These are phyloP conservation scores for Tolypeutes matacus DNA, from an alignment of 2,797 vertebrate genomes.

Conservation along the genomic window DNA sequence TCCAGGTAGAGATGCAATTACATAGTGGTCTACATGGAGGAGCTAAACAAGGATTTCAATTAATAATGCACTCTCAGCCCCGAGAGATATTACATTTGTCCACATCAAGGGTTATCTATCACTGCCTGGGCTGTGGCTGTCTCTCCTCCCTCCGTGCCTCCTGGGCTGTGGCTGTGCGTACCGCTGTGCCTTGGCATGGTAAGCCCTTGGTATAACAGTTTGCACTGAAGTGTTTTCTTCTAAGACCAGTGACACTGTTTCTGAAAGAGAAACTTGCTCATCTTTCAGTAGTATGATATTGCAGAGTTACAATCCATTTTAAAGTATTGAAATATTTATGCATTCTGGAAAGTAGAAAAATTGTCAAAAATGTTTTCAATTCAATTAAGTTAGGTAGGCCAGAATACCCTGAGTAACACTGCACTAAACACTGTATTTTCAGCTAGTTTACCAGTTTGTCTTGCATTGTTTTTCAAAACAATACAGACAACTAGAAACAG, in stretches of 20 bases:
- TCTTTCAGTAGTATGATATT: slow-evolving; percentile 54
- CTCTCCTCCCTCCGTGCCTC: neutral
- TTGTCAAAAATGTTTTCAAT: slow-evolving; percentile 13
- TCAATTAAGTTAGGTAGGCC: slow-evolving; percentile 65
- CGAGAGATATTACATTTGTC: slow-evolving; percentile 72
- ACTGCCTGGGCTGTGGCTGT: neutral
- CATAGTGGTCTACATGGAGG: slow-evolving; percentile 69
- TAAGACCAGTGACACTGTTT: slow-evolving; percentile 75
- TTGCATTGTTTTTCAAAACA: slow-evolving; percentile 65
- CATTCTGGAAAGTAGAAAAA: slow-evolving; percentile 49
- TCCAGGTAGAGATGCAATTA: slow-evolving; percentile 81
- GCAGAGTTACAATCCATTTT: slow-evolving; percentile 74
- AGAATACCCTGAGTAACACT: slow-evolving; percentile 71
- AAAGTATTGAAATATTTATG: slow-evolving; percentile 77
- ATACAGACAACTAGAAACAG: slow-evolving; percentile 76
- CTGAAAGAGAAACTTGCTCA: slow-evolving; percentile 59
- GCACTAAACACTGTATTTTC: slow-evolving; percentile 68
- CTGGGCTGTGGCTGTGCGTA: neutral
- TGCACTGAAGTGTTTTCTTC: slow-evolving; percentile 69
- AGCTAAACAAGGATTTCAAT: slow-evolving; percentile 80
- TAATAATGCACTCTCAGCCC: slow-evolving; percentile 83
- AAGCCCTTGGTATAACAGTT: slow-evolving; percentile 66
- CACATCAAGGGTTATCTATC: slow-evolving; percentile 73
- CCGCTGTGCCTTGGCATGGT: neutral
- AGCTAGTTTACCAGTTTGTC: slow-evolving; percentile 70